Percentiles rank a stretch among this genome's conserved stretches.
Evolutionary conservation across 2,797 vertebrate genomes (phyloP).

Genomic region (Chiloscyllium punctatum): DNA sequence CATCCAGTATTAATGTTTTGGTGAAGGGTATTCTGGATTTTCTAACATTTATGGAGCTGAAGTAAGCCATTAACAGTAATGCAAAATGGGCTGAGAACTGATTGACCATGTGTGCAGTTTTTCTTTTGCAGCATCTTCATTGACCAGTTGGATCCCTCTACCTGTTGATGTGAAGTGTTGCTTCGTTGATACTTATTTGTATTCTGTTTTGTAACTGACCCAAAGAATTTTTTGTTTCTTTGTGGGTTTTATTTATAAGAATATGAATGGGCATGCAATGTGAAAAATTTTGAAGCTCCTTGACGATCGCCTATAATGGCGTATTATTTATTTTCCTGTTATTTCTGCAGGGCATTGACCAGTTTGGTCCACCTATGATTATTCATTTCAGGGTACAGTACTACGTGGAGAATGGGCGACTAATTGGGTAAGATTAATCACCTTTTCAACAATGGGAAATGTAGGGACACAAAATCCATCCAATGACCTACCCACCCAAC

Average conservation of each 20-base stretch:
- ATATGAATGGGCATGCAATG: background rate
- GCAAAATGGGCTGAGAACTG: background rate
- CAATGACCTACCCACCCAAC: too few relatives aligned
- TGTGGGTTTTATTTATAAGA: background rate
- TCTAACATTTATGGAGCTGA: background rate
- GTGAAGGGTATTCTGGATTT: background rate
- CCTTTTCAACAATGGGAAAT: too few relatives aligned
- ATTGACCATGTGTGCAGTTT: too few relatives aligned
- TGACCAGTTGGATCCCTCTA: background rate
- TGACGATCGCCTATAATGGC: background rate
- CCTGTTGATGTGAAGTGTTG: background rate
- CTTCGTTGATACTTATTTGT: too few relatives aligned
- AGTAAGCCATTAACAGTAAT: background rate
- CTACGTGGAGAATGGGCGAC: conserved; percentile 89
- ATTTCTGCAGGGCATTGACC: conserved; percentile 81
- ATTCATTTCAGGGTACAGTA: conserved; percentile 97
- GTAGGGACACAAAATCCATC: too few relatives aligned
- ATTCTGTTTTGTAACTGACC: background rate
- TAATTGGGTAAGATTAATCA: conserved; percentile 72
- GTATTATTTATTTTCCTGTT: conserved; percentile 40
- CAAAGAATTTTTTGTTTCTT: background rate
- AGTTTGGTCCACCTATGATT: conserved; percentile 96
- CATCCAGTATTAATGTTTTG: background rate
- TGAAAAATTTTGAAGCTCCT: background rate
- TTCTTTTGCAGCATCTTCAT: background rate